A percentile compares a stretch with the other conserved stretches of the same genome.
phyloP scores from a whole-genome alignment of 1,140 invertebrate species.

The Matsumurasca onukii region DNA sequence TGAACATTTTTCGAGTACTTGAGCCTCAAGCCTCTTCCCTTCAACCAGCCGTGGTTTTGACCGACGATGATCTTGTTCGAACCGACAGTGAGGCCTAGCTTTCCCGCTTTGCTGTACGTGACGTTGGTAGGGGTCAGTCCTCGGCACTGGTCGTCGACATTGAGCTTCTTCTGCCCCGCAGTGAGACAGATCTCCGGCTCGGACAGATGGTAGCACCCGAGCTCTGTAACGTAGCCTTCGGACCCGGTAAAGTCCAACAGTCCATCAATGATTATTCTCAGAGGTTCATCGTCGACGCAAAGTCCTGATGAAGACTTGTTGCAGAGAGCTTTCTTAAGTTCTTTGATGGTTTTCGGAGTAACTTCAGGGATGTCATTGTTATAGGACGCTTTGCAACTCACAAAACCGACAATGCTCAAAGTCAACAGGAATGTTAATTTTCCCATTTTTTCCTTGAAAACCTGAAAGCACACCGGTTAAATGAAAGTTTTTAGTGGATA shows the following conservation, averaged over 20 bases:
- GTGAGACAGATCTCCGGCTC: neutral
- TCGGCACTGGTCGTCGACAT: constrained; percentile 12
- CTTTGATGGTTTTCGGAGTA: neutral
- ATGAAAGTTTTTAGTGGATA: too few species aligned
- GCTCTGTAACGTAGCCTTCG: neutral
- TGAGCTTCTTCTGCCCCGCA: neutral
- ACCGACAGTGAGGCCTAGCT: neutral
- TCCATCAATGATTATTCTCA: neutral
- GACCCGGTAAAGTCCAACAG: constrained; percentile 18
- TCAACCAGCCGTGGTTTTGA: neutral
- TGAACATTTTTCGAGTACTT: constrained; percentile 5
- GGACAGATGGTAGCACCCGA: constrained; percentile 13
- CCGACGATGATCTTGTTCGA: constrained; percentile 25
- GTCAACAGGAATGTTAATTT: too few species aligned
- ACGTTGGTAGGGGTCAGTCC: constrained; percentile 1
- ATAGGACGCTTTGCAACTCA: neutral
- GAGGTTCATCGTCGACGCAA: constrained; percentile 2
- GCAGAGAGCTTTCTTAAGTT: constrained; percentile 12
- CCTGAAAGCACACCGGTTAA: too few species aligned
- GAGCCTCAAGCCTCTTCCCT: constrained; percentile 19
- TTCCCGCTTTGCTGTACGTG: constrained; percentile 13
- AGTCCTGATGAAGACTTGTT: neutral
- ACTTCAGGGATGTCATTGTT: neutral
- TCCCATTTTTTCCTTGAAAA: too few species aligned
- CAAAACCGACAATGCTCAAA: too few species aligned